Evolutionary conservation across 2,888 invertebrate genomes (phyloP).

Genomic region (Oegoconia quadripuncta): DNA sequence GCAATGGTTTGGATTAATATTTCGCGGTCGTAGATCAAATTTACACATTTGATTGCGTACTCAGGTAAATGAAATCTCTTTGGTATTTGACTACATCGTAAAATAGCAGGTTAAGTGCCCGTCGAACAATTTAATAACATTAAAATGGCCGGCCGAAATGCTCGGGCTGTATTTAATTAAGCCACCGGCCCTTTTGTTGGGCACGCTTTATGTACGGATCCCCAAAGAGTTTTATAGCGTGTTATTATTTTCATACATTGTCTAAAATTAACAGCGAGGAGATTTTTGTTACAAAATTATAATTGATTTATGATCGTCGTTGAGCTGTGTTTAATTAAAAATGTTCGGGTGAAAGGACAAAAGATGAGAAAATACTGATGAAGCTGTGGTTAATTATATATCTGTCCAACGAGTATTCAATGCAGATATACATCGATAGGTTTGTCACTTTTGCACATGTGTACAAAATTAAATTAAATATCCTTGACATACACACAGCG

Average conservation of each 20-base stretch:
- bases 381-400: too few relatives aligned
- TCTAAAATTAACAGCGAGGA: background rate
- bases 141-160: conserved; percentile 65
- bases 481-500: too few relatives aligned
- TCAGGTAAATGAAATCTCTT: conserved; percentile 57
- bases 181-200: conserved; percentile 52
- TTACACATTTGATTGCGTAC: conserved; percentile 35
- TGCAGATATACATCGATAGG: too few relatives aligned
- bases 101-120: conserved; percentile 57
- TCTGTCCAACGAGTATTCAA: too few relatives aligned
- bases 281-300: background rate
- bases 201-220: conserved; percentile 37
- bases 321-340: too few relatives aligned
- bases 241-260: conserved; percentile 23
- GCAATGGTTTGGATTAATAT: conserved; percentile 3
- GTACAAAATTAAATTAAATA: too few relatives aligned
- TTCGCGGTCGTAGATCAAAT: conserved; percentile 26
- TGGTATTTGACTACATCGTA: conserved; percentile 56
- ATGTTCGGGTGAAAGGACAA: too few relatives aligned
- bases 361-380: too few relatives aligned
- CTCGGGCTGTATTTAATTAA: conserved; percentile 71
- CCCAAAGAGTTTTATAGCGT: conserved; percentile 59
- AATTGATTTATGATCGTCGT: background rate
- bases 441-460: too few relatives aligned
- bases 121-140: conserved; percentile 75